Evolutionary conservation across 2,113 vertebrate species (phyloP), one percentile per base, ranked within the genome.

Genomic region (Tenebrosternarchus preto): DNA sequence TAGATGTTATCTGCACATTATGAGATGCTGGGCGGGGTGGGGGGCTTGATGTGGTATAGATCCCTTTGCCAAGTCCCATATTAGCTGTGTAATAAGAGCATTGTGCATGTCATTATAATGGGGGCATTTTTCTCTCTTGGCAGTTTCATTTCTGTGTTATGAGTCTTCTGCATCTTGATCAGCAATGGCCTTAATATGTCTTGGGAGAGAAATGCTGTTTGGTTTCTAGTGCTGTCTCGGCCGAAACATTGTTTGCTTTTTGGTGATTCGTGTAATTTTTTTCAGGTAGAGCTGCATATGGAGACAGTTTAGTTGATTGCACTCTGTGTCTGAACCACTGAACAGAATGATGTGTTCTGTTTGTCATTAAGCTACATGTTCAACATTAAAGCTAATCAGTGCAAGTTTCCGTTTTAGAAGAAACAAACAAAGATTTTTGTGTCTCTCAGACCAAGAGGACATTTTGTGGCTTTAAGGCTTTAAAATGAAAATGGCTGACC

Each of bases 1-100:
- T 39, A 5, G 64, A 78, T 78, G 76, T 22, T 57, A 69, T 78
- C 76, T 57, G 16, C 31, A 12, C 57, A 57, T 78, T 78, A 39
- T 57, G 31, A 36, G 63, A 12, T 31, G 74, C 16, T 31, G 7
- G 24, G 19, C 7, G 27, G 63, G 27, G 29, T 31, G 17, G n/a
- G n/a, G n/a, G n/a, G n/a, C n/a, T n/a, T 7, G 11, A 12, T 50
- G 43, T 12, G 11, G 43, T 12, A 56, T 31, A 57, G 66, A 43
- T 9, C 63, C 63, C 22, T 59, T 3, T n/a, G 20, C 36, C 60
- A 53, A 22, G 22, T 39, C 66, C 57, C 53, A 59, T 78, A 69
- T 78, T 69, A 78, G 67, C 29, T 68, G 8, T 36, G 46, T 20
- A 56, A 36, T 36, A 46, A 76, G 36, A 55, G 43, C 29, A 68